A percentile compares a stretch with the other conserved stretches of the same genome.
phyloP scores from a whole-genome alignment of 2,888 invertebrate species.

The Frankliniella intonsa region DNA sequence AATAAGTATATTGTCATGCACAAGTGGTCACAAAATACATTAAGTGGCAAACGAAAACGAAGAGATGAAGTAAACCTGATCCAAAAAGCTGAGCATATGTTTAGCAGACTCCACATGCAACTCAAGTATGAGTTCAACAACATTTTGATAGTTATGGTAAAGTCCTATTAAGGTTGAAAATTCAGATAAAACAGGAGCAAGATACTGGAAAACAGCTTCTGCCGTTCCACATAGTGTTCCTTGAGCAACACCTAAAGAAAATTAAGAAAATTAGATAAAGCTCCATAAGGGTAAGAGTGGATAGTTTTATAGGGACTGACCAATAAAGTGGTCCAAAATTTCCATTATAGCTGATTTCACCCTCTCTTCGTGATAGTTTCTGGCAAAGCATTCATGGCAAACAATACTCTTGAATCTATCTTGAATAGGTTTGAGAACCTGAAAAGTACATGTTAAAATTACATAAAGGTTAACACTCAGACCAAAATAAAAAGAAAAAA shows the following conservation, averaged over 20 bases:
- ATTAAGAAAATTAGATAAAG: slow-evolving; percentile 30
- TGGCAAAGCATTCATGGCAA: slow-evolving; percentile 52
- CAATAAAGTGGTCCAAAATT: slow-evolving; percentile 68
- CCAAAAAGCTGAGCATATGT: slow-evolving; percentile 61
- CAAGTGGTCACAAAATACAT: background rate
- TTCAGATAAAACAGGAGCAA: slow-evolving; percentile 61
- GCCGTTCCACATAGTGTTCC: slow-evolving; percentile 54
- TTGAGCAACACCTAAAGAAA: slow-evolving; percentile 57
- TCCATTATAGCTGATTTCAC: slow-evolving; percentile 65
- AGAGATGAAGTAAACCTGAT: slow-evolving; percentile 41
- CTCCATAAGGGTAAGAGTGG: slow-evolving; percentile 28
- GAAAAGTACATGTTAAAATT: slow-evolving; percentile 33
- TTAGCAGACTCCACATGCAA: slow-evolving; percentile 68
- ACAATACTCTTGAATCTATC: slow-evolving; percentile 54
- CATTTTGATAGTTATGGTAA: slow-evolving; percentile 73
- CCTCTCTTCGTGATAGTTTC: slow-evolving; percentile 56
- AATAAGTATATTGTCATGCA: slow-evolving; percentile 15
- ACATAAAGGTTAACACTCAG: background rate
- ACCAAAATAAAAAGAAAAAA: background rate
- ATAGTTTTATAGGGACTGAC: slow-evolving; percentile 41
- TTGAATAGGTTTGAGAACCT: slow-evolving; percentile 53
- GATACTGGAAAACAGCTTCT: slow-evolving; percentile 55
- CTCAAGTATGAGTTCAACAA: slow-evolving; percentile 70
- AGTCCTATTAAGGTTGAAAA: slow-evolving; percentile 64
- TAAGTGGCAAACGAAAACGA: background rate